A percentile compares a stretch with the other conserved stretches of the same genome.
Evolutionary conservation across 1,140 invertebrate genomes (phyloP).

Genomic region (Asobara japonica): DNA sequence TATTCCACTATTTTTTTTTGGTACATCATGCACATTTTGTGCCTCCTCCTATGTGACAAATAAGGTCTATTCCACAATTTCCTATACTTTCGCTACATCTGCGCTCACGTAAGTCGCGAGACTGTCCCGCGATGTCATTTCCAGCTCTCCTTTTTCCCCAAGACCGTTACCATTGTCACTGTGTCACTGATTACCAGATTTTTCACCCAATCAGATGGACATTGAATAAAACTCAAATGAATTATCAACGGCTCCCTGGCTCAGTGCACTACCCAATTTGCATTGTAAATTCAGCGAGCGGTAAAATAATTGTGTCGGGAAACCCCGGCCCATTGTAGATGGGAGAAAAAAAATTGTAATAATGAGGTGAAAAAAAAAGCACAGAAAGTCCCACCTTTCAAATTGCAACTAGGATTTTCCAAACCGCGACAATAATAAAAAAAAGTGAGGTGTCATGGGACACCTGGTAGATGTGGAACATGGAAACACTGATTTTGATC

Average conservation of each 20-base stretch:
- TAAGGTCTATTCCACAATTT: background rate
- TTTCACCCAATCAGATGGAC: background rate
- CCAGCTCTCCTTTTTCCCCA: background rate
- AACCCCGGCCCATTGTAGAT: background rate
- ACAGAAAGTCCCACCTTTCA: no score
- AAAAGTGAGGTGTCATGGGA: no score
- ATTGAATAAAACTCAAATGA: background rate
- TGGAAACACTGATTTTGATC: no score
- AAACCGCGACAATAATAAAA: no score
- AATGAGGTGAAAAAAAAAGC: constrained; percentile 1
- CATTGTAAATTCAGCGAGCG: constrained; percentile 10
- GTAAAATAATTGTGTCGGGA: background rate
- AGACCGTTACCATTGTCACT: background rate
- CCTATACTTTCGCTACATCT: background rate
- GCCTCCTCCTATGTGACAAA: no score
- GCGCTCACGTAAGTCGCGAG: background rate
- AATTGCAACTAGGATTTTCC: no score
- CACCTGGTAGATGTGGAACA: no score
- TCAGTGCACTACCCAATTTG: background rate
- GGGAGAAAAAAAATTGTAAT: constrained; percentile 10
- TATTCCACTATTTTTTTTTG: no score
- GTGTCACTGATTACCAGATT: no score
- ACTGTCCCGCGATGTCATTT: background rate
- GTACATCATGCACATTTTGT: no score
- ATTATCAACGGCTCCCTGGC: background rate